Percentiles rank a stretch among this genome's conserved stretches.
Evolutionary conservation across 2,113 vertebrate genomes (phyloP).

Genomic region (Ciconia maguari): DNA sequence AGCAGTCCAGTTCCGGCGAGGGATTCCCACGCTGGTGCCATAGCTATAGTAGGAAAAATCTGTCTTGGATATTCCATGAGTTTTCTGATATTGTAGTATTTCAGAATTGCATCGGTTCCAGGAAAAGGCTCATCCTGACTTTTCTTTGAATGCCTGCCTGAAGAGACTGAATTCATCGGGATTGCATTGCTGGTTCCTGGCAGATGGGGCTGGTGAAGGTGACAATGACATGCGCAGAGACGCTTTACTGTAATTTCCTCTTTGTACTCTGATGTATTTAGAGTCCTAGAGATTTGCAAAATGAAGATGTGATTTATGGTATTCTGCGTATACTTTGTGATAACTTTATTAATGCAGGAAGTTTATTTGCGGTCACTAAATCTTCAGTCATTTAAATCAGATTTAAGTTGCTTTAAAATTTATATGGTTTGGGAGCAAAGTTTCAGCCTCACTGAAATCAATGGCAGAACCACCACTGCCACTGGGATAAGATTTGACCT

Average conservation of each 20-base stretch:
- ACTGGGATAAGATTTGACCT: background rate
- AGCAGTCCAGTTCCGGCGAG: background rate
- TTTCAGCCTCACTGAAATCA: background rate
- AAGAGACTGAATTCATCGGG: background rate
- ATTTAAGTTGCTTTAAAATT: background rate
- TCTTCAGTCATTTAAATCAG: background rate
- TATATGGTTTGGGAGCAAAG: background rate
- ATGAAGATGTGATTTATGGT: background rate
- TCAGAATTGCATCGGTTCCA: background rate
- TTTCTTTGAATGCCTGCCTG: constrained; percentile 3
- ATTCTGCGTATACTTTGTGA: background rate
- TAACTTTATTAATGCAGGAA: background rate
- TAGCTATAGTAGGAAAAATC: background rate
- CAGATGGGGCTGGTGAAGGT: background rate
- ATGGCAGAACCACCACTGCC: background rate
- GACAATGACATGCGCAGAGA: background rate
- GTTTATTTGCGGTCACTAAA: background rate
- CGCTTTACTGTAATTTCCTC: background rate
- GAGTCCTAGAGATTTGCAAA: background rate
- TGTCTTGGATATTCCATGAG: background rate
- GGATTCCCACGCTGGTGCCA: background rate
- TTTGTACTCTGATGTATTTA: background rate
- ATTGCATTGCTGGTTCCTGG: background rate
- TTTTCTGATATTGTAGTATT: background rate
- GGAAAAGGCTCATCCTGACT: constrained; percentile 8